These are phyloP conservation scores for Habrosyne pyritoides DNA, from an alignment of 2,888 invertebrate genomes.

Conservation along the genomic window DNA sequence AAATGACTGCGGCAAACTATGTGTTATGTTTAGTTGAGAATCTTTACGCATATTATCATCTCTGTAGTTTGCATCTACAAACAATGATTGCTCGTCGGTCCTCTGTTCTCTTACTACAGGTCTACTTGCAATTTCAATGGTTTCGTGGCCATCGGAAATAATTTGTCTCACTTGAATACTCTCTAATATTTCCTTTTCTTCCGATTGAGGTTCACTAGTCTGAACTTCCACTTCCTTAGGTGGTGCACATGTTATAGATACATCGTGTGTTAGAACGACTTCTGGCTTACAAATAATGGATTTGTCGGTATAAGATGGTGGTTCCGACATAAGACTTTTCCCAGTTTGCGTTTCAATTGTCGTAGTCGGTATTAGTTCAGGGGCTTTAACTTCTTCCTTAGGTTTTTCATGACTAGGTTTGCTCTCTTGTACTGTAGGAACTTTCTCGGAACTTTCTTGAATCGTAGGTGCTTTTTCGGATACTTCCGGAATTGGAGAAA, in stretches of 20 bases:
- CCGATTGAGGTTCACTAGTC: slow-evolving; percentile 79
- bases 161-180: slow-evolving; percentile 87
- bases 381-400: slow-evolving; percentile 30
- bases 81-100: slow-evolving; percentile 84
- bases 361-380: slow-evolving; percentile 43
- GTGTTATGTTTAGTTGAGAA: slow-evolving; percentile 88
- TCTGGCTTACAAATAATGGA: slow-evolving; percentile 71
- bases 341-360: slow-evolving; percentile 88
- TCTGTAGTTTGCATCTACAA: slow-evolving; percentile 89
- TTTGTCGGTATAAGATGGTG: slow-evolving; percentile 68
- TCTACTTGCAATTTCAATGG: slow-evolving; percentile 88
- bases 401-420: slow-evolving; percentile 41
- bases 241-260: slow-evolving; percentile 78
- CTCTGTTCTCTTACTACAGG: slow-evolving; percentile 77
- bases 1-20: slow-evolving; percentile 89
- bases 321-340: slow-evolving; percentile 79
- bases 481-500: slow-evolving; percentile 18
- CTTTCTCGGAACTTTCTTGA: slow-evolving; percentile 38
- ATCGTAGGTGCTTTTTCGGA: slow-evolving; percentile 25
- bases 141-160: slow-evolving; percentile 86
- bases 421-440: slow-evolving; percentile 43
- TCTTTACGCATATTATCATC: slow-evolving; percentile 80
- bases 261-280: slow-evolving; percentile 69
- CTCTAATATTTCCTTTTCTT: slow-evolving; percentile 81
- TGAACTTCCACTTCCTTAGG: slow-evolving; percentile 85